Evolutionary conservation across 1,140 invertebrate genomes (phyloP).

Genomic region (Mya arenaria): DNA sequence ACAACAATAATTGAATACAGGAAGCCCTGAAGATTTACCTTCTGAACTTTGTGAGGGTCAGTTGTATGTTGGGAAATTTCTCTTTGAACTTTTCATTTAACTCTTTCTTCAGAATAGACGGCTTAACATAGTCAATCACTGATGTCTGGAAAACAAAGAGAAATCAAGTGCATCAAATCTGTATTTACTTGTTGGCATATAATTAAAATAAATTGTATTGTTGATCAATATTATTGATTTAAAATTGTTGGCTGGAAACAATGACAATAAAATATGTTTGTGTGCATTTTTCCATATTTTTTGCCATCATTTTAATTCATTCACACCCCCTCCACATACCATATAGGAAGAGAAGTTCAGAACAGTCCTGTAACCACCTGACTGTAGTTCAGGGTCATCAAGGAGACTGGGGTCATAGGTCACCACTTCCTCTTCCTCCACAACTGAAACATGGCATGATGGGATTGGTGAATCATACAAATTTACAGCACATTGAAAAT

Average conservation of each 20-base stretch:
- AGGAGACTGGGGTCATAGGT: conserved; percentile 93
- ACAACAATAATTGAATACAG: too few relatives aligned
- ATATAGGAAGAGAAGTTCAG: conserved; percentile 98
- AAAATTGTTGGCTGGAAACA: too few relatives aligned
- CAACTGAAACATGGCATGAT: conserved; percentile 59
- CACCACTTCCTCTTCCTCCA: conserved; percentile 66
- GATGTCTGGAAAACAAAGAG: conserved; percentile 83
- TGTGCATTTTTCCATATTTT: too few relatives aligned
- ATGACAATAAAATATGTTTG: too few relatives aligned
- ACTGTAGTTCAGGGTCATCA: conserved; percentile 97
- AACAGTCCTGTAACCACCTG: conserved; percentile 96
- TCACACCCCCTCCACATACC: too few relatives aligned
- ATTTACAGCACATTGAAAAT: too few relatives aligned
- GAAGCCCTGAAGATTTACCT: too few relatives aligned
- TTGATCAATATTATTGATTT: too few relatives aligned
- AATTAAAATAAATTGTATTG: too few relatives aligned
- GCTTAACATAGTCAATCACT: conserved; percentile 97
- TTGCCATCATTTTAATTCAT: too few relatives aligned
- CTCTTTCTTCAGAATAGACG: conserved; percentile 98
- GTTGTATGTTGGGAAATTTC: conserved; percentile 96
- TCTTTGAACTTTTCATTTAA: conserved; percentile 98
- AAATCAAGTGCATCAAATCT: background rate
- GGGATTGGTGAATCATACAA: too few relatives aligned
- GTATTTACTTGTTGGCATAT: background rate
- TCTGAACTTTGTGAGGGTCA: conserved; percentile 97